Evolutionary conservation across 1,140 invertebrate species (phyloP).

Genomic region (Eumaeus atala): DNA sequence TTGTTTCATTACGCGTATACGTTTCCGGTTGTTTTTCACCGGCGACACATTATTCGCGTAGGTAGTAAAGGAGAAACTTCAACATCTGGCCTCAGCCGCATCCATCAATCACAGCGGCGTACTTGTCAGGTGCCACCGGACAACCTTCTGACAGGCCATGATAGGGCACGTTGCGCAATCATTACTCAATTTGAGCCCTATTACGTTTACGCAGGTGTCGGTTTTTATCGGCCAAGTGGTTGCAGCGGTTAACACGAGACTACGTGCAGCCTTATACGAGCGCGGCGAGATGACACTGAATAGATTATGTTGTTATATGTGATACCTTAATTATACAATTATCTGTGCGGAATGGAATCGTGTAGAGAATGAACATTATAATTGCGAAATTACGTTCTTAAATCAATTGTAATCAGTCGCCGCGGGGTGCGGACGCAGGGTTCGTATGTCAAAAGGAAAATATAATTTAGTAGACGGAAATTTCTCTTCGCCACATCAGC

Average conservation of each 20-base stretch:
- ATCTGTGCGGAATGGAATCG: conserved; percentile 1
- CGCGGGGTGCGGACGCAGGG: not conserved
- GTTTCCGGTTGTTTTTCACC: conserved; percentile 6
- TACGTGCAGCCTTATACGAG: not conserved
- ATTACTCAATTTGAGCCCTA: not conserved
- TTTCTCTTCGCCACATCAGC: not conserved
- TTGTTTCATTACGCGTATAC: not conserved
- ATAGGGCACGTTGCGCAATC: conserved; percentile 31
- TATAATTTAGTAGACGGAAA: not conserved
- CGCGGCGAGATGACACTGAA: conserved; percentile 3
- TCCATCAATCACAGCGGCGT: conserved; percentile 64
- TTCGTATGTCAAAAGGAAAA: not conserved
- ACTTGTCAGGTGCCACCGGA: conserved; percentile 41
- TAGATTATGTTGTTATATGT: conserved; percentile 5
- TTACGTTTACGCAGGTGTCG: not conserved
- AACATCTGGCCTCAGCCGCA: conserved; percentile 47
- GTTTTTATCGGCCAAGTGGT: not conserved
- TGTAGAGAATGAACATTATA: not conserved
- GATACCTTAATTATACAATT: conserved; percentile 9
- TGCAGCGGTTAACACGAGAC: not conserved
- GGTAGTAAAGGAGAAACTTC: conserved; percentile 12
- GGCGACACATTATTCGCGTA: too few species aligned
- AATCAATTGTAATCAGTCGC: not conserved
- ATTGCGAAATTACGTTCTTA: not conserved
- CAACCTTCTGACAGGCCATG: conserved; percentile 29